phyloP scores from a whole-genome alignment of 1,140 invertebrate species.

The Eriosoma lanigerum region DNA sequence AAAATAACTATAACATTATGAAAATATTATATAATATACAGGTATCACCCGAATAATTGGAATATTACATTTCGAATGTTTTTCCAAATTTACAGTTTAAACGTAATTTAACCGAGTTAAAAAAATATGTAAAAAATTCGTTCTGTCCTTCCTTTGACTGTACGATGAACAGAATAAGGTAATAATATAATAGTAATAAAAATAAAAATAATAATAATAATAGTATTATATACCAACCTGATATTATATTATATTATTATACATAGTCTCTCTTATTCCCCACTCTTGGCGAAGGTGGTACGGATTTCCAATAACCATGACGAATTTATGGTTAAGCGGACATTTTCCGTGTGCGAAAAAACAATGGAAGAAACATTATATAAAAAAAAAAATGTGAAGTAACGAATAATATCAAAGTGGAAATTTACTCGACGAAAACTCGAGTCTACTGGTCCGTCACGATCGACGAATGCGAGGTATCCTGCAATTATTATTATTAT shows the following conservation, averaged over 20 bases:
- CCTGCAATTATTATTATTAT: neutral
- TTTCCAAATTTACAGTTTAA: too few relatives aligned
- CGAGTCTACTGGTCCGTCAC: conserved; percentile 48
- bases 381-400: too few relatives aligned
- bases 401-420: neutral
- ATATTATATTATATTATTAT: conserved; percentile 22
- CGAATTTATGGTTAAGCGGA: conserved; percentile 45
- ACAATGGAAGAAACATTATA: conserved; percentile 8
- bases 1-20: too few relatives aligned
- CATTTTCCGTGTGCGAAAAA: conserved; percentile 12
- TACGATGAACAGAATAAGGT: too few relatives aligned
- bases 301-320: conserved; percentile 49
- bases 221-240: too few relatives aligned
- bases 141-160: conserved; percentile 4
- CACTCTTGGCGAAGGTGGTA: neutral
- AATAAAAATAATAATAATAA: too few relatives aligned
- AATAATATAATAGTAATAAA: too few relatives aligned
- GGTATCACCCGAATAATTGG: too few relatives aligned
- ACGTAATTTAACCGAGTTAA: too few relatives aligned
- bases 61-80: too few relatives aligned
- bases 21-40: too few relatives aligned
- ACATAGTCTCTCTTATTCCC: neutral
- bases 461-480: neutral
- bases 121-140: too few relatives aligned
- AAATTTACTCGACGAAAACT: conserved; percentile 30